Base-by-base conservation (phyloP, 1,140 invertebrate species). In the Calosoma granatense region DNA sequence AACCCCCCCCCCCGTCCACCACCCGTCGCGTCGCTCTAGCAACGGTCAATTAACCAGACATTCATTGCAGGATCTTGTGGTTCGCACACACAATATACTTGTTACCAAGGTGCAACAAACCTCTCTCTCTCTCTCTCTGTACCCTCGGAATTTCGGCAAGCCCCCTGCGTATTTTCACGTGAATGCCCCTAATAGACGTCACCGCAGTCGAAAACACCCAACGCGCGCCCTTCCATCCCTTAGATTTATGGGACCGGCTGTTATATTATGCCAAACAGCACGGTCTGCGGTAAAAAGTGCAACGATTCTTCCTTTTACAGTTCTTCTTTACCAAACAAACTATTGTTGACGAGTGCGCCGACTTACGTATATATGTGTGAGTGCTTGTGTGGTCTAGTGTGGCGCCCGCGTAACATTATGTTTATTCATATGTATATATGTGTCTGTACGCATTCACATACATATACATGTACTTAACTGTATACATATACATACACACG, bases 181-280 rank as follows among this genome's bases (percentile, higher is more conserved):
- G 58, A 59, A 59, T 59, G 22, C 54, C 15, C 22, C 58, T 59
- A 59, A 59, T 59, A 59, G 58, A 56, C 52, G 58, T 59, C 58
- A 59, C 58, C 58, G 58, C 22, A 56, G 51, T 36, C n/a, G 26
- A 36, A 36, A 36, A 36, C 26, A 36, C 26, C 6, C 26, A 36
- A 36, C 26, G n/a, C 26, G n/a, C 26, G n/a, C 26, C 26, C 6
- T 36, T 9, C 26, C 6, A 36, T n/a, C 26, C n/a, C n/a, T 36
- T 36, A 6, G n/a, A 36, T 36, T 36, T 36, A 36, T 36, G 26
- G 26, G 6, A 36, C n/a, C 26, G 26, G 26, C 26, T 36, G 26
- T 36, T n/a, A 36, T n/a, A 9, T 36, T n/a, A 36, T 36, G n/a
- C 6, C 6, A 36, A 36, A 36, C 26, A 36, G 6, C n/a, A n/a